Conservation (phyloP, 2,888 invertebrate species). For the Acanthosoma haemorrhoidale region DNA sequence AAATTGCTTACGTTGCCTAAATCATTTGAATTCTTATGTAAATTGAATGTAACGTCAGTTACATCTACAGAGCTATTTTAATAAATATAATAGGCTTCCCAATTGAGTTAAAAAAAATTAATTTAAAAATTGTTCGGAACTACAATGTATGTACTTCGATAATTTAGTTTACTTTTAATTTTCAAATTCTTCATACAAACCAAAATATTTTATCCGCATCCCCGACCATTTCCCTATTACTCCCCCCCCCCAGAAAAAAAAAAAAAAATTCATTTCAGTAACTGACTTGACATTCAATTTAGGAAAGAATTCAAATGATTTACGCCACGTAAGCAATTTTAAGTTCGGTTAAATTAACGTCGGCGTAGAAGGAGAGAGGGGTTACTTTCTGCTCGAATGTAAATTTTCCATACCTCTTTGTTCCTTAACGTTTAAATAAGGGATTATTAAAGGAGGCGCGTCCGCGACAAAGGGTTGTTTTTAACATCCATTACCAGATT, state of each 20-base stretch:
- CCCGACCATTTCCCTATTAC: no score
- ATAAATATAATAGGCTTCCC: no score
- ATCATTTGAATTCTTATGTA: neutral
- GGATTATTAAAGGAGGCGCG: neutral
- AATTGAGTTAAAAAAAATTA: no score
- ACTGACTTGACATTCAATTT: neutral
- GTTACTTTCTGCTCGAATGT: slow-evolving; percentile 3
- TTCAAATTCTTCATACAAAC: no score
- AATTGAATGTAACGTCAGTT: neutral
- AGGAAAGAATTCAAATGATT: neutral
- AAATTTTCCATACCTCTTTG: neutral
- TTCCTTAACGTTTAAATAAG: neutral
- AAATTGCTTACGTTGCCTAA: neutral
- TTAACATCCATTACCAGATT: slow-evolving; percentile 6
- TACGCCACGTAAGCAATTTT: neutral
- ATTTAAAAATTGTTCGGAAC: no score
- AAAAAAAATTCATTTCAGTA: no score
- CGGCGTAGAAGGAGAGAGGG: neutral
- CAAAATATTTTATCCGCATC: no score
- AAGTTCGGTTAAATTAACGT: neutral
- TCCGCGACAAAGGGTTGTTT: neutral
- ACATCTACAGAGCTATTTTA: no score
- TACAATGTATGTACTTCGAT: no score
- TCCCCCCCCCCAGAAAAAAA: no score
- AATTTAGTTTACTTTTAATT: no score